These are phyloP conservation scores for Leptinotarsa tumamoca DNA, from an alignment of 2,888 invertebrate species.

Conservation along the genomic window DNA sequence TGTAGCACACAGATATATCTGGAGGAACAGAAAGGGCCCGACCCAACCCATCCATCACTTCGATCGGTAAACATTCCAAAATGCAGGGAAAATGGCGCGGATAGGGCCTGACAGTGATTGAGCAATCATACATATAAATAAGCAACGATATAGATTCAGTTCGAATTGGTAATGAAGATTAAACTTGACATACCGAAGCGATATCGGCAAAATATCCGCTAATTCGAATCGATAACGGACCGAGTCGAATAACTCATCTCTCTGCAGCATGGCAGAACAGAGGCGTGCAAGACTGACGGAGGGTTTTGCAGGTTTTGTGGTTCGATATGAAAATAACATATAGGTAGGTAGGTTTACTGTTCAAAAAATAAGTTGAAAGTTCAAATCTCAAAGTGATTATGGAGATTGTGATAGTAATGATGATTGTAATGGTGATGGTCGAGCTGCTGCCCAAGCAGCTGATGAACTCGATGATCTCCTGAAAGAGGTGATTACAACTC, in stretches of 20 bases:
- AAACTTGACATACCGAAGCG: slow-evolving; percentile 15
- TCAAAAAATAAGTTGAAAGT: too few species aligned
- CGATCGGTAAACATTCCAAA: not conserved
- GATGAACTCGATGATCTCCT: too few species aligned
- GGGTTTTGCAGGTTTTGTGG: not conserved
- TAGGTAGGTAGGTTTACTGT: too few species aligned
- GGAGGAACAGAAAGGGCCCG: not conserved
- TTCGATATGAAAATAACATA: too few species aligned
- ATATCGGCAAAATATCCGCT: slow-evolving; percentile 16
- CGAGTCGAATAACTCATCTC: slow-evolving; percentile 11
- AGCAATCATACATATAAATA: slow-evolving; percentile 17
- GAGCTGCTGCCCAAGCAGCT: too few species aligned
- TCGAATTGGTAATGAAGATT: slow-evolving; percentile 16
- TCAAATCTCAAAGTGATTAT: too few species aligned
- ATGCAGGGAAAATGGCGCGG: not conserved
- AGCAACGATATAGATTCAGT: slow-evolving; percentile 18
- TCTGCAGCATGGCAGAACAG: not conserved
- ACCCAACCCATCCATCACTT: slow-evolving; percentile 10
- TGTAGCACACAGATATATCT: not conserved
- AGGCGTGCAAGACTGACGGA: not conserved
- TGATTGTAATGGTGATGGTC: too few species aligned
- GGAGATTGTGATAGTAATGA: too few species aligned
- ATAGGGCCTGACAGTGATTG: slow-evolving; percentile 17
- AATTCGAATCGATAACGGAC: slow-evolving; percentile 18
- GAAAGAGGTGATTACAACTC: too few species aligned